Evolutionary conservation across 2,113 vertebrate genomes (phyloP).

Genomic region (Dinomys branickii): DNA sequence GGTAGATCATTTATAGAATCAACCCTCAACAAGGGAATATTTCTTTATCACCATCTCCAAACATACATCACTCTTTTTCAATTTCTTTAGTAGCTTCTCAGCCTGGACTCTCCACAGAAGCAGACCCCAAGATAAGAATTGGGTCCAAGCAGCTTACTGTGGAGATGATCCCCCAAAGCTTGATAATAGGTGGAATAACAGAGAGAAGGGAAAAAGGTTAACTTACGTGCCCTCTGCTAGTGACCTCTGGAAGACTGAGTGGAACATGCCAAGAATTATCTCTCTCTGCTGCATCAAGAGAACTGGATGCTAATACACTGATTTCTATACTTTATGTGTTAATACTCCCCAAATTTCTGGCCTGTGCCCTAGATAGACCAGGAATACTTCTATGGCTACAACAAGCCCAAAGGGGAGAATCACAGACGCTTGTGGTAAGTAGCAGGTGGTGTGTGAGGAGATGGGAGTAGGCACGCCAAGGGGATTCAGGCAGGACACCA

Average conservation of each 20-base stretch:
- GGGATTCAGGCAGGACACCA: slow-evolving; percentile 59
- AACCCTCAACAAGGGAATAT: background rate
- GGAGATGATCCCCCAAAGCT: background rate
- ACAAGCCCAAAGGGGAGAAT: slow-evolving; percentile 35
- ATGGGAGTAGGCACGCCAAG: background rate
- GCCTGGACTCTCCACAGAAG: background rate
- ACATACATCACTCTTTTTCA: background rate
- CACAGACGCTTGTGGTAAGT: slow-evolving; percentile 66
- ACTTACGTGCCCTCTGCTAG: accelerated
- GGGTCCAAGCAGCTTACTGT: background rate
- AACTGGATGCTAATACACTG: background rate
- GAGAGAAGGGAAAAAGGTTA: background rate
- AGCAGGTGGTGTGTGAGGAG: slow-evolving; percentile 70
- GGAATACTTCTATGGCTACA: slow-evolving; percentile 19
- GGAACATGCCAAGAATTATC: background rate
- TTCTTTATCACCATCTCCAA: background rate
- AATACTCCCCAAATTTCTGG: background rate
- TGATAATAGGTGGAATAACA: background rate
- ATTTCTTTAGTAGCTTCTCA: background rate
- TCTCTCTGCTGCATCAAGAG: background rate
- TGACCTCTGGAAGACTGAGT: background rate
- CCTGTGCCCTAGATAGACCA: background rate
- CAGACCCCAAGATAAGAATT: background rate
- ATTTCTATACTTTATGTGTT: background rate
- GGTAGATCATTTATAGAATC: background rate